Conservation (phyloP, 2,888 invertebrate genomes). For the Himalopsyche kuldschensis region DNA sequence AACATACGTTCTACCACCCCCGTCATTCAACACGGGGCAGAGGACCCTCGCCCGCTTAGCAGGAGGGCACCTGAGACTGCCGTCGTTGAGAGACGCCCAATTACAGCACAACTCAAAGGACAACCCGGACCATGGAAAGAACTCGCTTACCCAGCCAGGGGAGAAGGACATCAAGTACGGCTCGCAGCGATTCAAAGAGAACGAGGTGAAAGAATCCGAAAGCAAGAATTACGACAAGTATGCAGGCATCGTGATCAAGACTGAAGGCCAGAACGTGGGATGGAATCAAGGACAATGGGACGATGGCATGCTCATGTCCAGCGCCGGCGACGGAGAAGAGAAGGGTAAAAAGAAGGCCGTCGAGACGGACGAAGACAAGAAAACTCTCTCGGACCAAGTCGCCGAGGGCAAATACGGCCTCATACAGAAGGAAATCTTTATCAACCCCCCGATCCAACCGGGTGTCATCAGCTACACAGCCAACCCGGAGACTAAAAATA, state of each 20-base stretch:
- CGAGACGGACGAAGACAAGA: slow-evolving; percentile 71
- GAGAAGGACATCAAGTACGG: slow-evolving; percentile 8
- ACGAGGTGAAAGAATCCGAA: slow-evolving; percentile 53
- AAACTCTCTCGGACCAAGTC: slow-evolving; percentile 86
- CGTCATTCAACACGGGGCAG: slow-evolving; percentile 51
- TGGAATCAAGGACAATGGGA: slow-evolving; percentile 64
- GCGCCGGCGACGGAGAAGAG: slow-evolving; percentile 69
- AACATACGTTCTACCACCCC: slow-evolving; percentile 58
- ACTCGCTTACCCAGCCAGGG: slow-evolving; percentile 30
- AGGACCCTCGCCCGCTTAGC: slow-evolving; percentile 68
- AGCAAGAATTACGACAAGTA: slow-evolving; percentile 48
- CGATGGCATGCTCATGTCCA: slow-evolving; percentile 68
- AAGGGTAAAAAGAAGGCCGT: slow-evolving; percentile 51
- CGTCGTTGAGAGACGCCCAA: neutral
- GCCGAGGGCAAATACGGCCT: slow-evolving; percentile 88
- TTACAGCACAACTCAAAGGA: neutral
- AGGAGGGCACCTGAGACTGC: slow-evolving; percentile 66
- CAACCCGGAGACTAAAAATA: slow-evolving; percentile 76
- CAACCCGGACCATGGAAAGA: slow-evolving; percentile 31
- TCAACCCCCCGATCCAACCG: slow-evolving; percentile 70
- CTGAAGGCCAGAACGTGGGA: slow-evolving; percentile 54
- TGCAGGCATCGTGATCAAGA: slow-evolving; percentile 50
- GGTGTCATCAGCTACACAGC: slow-evolving; percentile 80
- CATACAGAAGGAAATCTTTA: slow-evolving; percentile 82
- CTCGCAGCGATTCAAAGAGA: slow-evolving; percentile 31